Evolutionary conservation across 2,797 vertebrate genomes (phyloP), one percentile per base, ranked within the genome.

Genomic region (Megalops cyprinoides): DNA sequence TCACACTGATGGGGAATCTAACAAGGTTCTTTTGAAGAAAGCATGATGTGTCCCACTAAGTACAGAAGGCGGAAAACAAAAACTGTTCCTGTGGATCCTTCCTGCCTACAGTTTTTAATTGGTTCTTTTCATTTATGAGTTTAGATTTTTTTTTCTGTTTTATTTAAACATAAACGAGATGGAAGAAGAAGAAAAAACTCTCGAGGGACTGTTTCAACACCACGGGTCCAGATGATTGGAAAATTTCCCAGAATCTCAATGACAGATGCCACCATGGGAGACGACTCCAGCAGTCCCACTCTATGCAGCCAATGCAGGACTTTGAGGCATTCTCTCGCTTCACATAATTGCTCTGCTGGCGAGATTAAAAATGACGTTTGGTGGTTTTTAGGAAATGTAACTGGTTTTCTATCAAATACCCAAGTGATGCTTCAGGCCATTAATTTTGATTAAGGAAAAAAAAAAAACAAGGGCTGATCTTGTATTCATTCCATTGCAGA

Each of bases 391-490:
- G 83, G 82, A 84, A 88, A 84, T 78, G 84, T 28, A 79, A 53
- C 82, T 86, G 83, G 81, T 86, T 81, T 83, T 89, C 84, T 2
- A 86, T 79, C 71, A 84, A 84, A 86, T 79, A 80, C 86, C 84
- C 79, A 77, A 78, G 58, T 34, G 79, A 83, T 78, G 78, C 84
- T 85, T 23, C 34, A 28, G 85, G 79, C 76, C 75, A 80, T 83
- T 85, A 60, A 84, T 77, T 83, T 76, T 82, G 78, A 88, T 88
- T 84, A n/a, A n/a, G n/a, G n/a, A n/a, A n/a, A n/a, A n/a, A n/a
- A n/a, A n/a, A n/a, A n/a, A n/a, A n/a, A n/a, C n/a, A n/a, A 85
- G 80, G 83, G 58, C 76, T 51, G 84, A 84, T 84, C 76, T 62
- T 34, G 46, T 1, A 10, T 25, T 25, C 42, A 42, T 77, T 34